A percentile compares a stretch with the other conserved stretches of the same genome.
Conservation (phyloP, 2,797 vertebrate genomes). For the Eulemur albifrons region DNA sequence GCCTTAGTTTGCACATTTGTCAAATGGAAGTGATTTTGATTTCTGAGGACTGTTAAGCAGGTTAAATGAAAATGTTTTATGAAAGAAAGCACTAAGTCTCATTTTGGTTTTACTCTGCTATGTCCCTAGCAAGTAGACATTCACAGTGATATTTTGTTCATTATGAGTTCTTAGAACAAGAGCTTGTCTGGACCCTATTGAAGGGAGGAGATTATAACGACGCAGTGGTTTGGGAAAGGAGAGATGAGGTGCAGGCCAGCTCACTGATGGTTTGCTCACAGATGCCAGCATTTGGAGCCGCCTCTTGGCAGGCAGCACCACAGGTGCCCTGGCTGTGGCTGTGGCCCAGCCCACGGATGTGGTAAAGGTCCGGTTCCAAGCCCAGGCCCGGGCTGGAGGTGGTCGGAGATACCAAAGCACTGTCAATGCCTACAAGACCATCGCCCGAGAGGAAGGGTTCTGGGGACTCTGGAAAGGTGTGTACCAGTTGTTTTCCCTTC, state of each 20-base stretch:
- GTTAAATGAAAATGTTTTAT: background rate
- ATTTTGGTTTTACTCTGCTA: background rate
- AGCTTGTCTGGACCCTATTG: background rate
- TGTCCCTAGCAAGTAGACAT: background rate
- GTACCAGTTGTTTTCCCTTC: background rate
- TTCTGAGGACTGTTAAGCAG: background rate
- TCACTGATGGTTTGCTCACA: conserved; percentile 58
- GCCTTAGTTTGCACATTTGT: conserved; percentile 10
- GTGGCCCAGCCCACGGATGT: conserved; percentile 90
- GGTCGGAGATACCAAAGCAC: conserved; percentile 85
- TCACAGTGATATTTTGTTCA: background rate
- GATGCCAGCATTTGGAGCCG: conserved; percentile 87
- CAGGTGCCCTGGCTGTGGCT: conserved; percentile 88
- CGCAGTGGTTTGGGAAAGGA: background rate
- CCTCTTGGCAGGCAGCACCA: conserved; percentile 88
- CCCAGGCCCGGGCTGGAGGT: conserved; percentile 81
- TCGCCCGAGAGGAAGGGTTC: conserved; percentile 86
- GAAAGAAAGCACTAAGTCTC: background rate
- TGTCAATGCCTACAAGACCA: conserved; percentile 87
- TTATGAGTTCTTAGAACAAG: background rate
- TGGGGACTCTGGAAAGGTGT: conserved; percentile 88
- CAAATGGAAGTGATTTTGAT: background rate
- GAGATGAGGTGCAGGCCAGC: background rate
- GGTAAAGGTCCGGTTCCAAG: conserved; percentile 90
- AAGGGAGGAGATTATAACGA: background rate